These are phyloP conservation scores for Eupithecia centaureata DNA, from an alignment of 2,888 invertebrate species.

Conservation along the genomic window DNA sequence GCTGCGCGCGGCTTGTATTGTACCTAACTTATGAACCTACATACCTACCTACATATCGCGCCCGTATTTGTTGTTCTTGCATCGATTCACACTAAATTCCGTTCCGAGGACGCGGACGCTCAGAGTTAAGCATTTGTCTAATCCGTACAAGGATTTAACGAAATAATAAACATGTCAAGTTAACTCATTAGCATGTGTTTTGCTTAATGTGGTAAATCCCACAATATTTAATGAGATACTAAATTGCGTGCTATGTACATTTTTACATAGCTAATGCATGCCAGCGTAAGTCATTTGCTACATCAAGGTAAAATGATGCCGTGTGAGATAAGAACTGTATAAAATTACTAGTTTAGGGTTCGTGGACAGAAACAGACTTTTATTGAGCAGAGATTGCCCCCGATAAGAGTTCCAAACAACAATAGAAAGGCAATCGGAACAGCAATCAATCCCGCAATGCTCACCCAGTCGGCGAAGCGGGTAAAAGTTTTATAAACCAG, in stretches of 20 bases:
- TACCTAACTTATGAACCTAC: not conserved
- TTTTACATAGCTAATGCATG: slow-evolving; percentile 36
- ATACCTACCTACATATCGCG: slow-evolving; percentile 4
- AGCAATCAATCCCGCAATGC: slow-evolving; percentile 35
- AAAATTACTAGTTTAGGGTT: slow-evolving; percentile 10
- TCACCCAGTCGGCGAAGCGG: slow-evolving; percentile 48
- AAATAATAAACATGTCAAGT: slow-evolving; percentile 38
- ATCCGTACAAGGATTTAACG: slow-evolving; percentile 16
- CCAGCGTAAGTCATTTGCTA: slow-evolving; percentile 33
- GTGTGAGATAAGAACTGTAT: slow-evolving; percentile 30
- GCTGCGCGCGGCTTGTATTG: slow-evolving; percentile 10
- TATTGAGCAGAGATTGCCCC: slow-evolving; percentile 16
- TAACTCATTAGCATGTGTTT: not conserved
- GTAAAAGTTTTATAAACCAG: slow-evolving; percentile 49
- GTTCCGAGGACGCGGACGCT: no score
- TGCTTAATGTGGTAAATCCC: slow-evolving; percentile 23
- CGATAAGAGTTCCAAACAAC: slow-evolving; percentile 22
- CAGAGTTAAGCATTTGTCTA: slow-evolving; percentile 19
- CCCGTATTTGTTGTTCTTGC: slow-evolving; percentile 49
- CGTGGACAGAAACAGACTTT: not conserved
- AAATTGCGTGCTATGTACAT: slow-evolving; percentile 20
- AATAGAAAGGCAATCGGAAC: slow-evolving; percentile 37
- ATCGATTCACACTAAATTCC: slow-evolving; percentile 43
- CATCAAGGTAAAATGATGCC: slow-evolving; percentile 25
- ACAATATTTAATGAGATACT: slow-evolving; percentile 28